These are phyloP conservation scores for Herpetotheres cachinnans DNA, from an alignment of 2,113 vertebrate genomes.

Conservation along the genomic window DNA sequence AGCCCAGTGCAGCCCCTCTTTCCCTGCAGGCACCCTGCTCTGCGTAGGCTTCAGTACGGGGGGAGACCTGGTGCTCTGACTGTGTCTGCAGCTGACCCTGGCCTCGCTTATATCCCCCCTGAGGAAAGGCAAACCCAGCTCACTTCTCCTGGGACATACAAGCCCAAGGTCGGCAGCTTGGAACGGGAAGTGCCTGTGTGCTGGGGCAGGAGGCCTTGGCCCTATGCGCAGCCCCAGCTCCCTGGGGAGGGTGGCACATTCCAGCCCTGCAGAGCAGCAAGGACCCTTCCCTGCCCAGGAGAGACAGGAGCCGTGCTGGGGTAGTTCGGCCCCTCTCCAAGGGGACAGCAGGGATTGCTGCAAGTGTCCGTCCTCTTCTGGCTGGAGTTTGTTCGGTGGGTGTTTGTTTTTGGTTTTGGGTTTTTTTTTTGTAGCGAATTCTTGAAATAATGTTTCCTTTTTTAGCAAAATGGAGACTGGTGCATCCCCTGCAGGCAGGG, in stretches of 20 bases:
- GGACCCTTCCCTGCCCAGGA: background rate
- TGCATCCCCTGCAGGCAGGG: conserved; percentile 50
- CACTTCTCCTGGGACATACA: background rate
- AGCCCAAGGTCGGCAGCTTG: background rate
- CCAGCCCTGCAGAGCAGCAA: background rate
- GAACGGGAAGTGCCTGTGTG: background rate
- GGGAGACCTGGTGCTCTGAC: background rate
- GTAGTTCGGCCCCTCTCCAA: background rate
- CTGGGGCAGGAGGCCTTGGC: background rate
- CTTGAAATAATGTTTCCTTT: background rate
- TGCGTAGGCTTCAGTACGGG: background rate
- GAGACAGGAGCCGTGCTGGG: background rate
- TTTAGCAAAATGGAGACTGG: conserved; percentile 3
- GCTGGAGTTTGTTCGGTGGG: background rate
- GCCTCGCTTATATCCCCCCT: background rate
- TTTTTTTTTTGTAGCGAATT: background rate
- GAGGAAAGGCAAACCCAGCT: background rate
- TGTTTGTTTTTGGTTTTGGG: background rate
- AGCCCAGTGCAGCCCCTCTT: background rate
- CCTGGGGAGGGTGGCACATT: background rate
- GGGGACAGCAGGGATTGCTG: background rate
- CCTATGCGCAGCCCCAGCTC: background rate
- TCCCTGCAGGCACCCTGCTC: background rate
- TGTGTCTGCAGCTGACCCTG: background rate
- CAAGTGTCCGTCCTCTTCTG: background rate